Percentiles rank a stretch among this genome's conserved stretches.
These are phyloP conservation scores for Watsonalla cultraria DNA, from an alignment of 2,888 invertebrate species.

Conservation along the genomic window DNA sequence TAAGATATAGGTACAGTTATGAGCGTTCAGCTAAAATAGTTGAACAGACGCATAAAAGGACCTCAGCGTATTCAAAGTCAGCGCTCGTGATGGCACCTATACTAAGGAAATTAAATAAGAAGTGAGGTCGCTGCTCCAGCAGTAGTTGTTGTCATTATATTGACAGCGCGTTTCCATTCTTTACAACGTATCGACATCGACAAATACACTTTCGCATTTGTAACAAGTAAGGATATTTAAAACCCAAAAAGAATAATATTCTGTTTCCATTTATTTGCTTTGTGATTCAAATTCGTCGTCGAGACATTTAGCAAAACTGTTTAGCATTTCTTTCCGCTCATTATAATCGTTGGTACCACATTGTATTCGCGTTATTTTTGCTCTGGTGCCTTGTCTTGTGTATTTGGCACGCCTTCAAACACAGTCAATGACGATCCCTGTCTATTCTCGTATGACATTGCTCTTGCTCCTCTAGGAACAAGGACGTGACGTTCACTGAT, in stretches of 20 bases:
- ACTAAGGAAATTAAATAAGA: no score
- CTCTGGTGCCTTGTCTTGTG: conserved; percentile 29
- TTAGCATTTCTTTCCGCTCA: conserved; percentile 32
- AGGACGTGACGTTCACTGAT: conserved; percentile 36
- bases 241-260: not conserved
- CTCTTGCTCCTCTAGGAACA: conserved; percentile 44
- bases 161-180: no score
- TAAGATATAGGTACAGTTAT: no score
- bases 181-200: no score
- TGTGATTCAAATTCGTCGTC: not conserved
- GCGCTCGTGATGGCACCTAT: no score
- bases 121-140: no score
- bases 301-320: conserved; percentile 15
- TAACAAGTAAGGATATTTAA: no score
- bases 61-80: no score
- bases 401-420: conserved; percentile 59
- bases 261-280: not conserved
- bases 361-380: conserved; percentile 52
- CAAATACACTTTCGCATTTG: no score
- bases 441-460: conserved; percentile 72
- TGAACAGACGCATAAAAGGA: no score
- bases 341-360: conserved; percentile 34
- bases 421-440: conserved; percentile 45
- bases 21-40: no score
- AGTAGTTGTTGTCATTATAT: no score